Evolutionary conservation across 2,113 vertebrate genomes (phyloP).

Genomic region (Myodes glareolus): DNA sequence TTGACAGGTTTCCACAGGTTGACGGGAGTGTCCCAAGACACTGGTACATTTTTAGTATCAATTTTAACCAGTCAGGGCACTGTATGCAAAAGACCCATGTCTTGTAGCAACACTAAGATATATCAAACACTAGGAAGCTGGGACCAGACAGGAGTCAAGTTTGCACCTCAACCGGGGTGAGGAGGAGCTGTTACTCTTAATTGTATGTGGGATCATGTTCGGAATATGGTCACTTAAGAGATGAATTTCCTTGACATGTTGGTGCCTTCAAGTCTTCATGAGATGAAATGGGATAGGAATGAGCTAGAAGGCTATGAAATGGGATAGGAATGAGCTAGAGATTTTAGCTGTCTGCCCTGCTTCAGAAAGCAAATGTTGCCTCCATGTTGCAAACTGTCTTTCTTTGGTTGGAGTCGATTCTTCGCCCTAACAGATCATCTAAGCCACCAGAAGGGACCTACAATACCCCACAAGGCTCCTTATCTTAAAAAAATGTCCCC

Average conservation of each 20-base stretch:
- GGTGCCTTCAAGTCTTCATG: not conserved
- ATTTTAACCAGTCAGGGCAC: not conserved
- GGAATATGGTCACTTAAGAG: conserved; percentile 26
- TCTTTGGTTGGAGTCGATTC: not conserved
- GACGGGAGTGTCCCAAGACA: conserved; percentile 30
- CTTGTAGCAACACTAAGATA: not conserved
- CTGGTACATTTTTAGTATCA: conserved; percentile 19
- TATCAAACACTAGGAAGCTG: not conserved
- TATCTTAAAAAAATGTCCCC: not conserved
- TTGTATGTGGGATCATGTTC: not conserved
- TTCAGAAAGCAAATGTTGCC: not conserved
- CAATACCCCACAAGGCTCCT: too few relatives aligned
- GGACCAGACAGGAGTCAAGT: not conserved
- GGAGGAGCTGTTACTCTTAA: not conserved
- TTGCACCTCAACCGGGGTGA: not conserved
- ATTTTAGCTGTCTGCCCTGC: not conserved
- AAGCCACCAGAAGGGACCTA: not conserved
- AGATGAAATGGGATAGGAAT: conserved; percentile 40
- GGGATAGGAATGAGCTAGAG: not conserved
- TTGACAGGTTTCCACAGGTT: conserved; percentile 65
- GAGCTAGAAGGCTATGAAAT: conserved; percentile 37
- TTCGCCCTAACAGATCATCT: not conserved
- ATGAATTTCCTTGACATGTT: conserved; percentile 34
- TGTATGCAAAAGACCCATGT: not conserved
- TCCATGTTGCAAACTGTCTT: not conserved